These are phyloP conservation scores for Autographa pulchrina DNA, from an alignment of 2,888 invertebrate genomes.

Conservation along the genomic window DNA sequence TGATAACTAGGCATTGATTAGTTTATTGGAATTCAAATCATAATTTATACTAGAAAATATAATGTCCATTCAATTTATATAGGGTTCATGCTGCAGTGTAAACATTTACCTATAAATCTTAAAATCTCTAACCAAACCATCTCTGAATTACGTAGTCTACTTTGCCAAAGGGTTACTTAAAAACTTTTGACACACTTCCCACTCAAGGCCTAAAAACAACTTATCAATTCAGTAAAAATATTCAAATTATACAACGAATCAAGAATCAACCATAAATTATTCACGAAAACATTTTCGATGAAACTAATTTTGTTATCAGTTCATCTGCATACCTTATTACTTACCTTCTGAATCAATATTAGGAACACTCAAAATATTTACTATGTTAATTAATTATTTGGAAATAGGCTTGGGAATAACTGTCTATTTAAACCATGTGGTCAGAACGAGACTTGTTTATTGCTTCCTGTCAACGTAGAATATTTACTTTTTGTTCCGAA, in stretches of 20 bases:
- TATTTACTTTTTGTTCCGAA: slow-evolving; percentile 48
- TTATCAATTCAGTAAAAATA: slow-evolving; percentile 10
- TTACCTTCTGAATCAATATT: slow-evolving; percentile 32
- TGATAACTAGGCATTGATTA: no score
- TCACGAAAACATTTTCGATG: slow-evolving; percentile 16
- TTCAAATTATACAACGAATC: slow-evolving; percentile 10
- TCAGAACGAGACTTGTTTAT: slow-evolving; percentile 60
- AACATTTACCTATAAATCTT: no score
- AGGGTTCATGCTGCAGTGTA: no score
- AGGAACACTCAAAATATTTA: slow-evolving; percentile 45
- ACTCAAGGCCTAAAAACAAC: slow-evolving; percentile 1
- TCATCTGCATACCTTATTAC: slow-evolving; percentile 20
- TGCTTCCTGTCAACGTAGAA: slow-evolving; percentile 62
- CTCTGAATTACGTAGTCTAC: background rate
- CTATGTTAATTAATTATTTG: slow-evolving; percentile 56
- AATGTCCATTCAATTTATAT: no score
- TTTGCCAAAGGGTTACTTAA: background rate
- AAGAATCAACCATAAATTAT: slow-evolving; percentile 5
- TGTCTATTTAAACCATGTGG: slow-evolving; percentile 57
- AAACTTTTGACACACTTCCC: background rate
- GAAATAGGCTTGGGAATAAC: slow-evolving; percentile 43
- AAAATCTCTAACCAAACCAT: no score
- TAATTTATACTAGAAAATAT: no score
- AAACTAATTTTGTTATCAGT: slow-evolving; percentile 25
- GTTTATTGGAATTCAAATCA: no score